Percentiles rank a stretch among this genome's conserved stretches.
Evolutionary conservation across 2,888 invertebrate species (phyloP).

Genomic region (Spilarctia lutea): DNA sequence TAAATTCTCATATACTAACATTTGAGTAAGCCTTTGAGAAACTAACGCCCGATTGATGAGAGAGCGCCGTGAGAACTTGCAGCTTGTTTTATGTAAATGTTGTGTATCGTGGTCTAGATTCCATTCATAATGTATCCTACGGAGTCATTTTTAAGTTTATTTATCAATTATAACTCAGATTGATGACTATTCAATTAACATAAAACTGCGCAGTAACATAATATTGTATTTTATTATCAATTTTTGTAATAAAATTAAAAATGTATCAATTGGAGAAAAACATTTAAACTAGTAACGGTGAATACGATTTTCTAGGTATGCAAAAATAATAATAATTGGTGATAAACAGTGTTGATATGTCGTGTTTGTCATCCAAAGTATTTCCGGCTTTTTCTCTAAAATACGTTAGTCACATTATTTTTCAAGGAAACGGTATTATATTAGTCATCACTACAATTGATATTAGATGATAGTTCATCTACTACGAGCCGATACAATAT

Average conservation of each 20-base stretch:
- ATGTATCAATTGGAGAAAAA: constrained; percentile 16
- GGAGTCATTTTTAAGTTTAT: constrained; percentile 25
- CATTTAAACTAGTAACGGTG: constrained; percentile 24
- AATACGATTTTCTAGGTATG: constrained; percentile 30
- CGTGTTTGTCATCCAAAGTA: constrained; percentile 47
- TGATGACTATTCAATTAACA: constrained; percentile 19
- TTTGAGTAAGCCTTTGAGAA: constrained; percentile 55
- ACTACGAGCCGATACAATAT: constrained; percentile 19
- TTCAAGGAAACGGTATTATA: constrained; percentile 42
- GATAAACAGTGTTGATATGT: constrained; percentile 35
- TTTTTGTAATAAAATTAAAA: constrained; percentile 22
- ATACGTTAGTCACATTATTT: constrained; percentile 49
- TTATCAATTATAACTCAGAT: constrained; percentile 20
- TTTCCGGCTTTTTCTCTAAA: constrained; percentile 50
- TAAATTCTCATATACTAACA: constrained; percentile 56
- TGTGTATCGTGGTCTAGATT: constrained; percentile 46
- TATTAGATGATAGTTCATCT: constrained; percentile 32
- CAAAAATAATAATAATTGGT: constrained; percentile 23
- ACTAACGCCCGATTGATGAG: constrained; percentile 49
- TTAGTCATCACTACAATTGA: constrained; percentile 48
- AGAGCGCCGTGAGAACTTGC: constrained; percentile 48
- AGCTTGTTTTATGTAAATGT: constrained; percentile 47
- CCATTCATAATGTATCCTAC: constrained; percentile 35
- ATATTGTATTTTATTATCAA: constrained; percentile 17
- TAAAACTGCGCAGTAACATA: constrained; percentile 25